Evolutionary conservation across 2,113 vertebrate species (phyloP).

Genomic region (Phalacrocorax carbo): DNA sequence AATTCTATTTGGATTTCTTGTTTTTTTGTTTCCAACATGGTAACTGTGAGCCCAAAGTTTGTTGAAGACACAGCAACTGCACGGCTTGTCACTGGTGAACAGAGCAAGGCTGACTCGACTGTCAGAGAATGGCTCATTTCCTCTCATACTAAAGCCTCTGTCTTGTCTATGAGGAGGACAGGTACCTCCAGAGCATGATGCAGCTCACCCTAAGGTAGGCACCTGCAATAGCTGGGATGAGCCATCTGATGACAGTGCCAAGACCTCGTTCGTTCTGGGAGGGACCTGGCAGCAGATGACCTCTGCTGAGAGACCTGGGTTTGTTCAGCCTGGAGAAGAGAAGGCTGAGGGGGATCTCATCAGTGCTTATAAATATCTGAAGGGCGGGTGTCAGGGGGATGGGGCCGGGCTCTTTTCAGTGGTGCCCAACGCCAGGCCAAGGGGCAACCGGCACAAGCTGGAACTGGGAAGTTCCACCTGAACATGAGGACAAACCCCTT

Average conservation of each 20-base stretch:
- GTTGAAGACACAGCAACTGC: not conserved
- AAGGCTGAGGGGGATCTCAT: too few relatives aligned
- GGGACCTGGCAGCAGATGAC: not conserved
- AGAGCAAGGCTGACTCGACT: not conserved
- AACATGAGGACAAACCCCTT: too few relatives aligned
- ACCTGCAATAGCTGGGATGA: not conserved
- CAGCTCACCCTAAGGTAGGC: too few relatives aligned
- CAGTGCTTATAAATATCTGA: too few relatives aligned
- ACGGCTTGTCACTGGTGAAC: not conserved
- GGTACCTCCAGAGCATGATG: not conserved
- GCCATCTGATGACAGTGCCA: not conserved
- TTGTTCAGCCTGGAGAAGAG: too few relatives aligned
- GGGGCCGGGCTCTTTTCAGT: too few relatives aligned
- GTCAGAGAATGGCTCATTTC: not conserved
- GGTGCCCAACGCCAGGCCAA: too few relatives aligned
- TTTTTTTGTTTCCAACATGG: not conserved
- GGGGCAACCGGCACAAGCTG: too few relatives aligned
- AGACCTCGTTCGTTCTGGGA: not conserved
- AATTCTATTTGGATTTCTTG: not conserved
- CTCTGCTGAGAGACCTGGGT: too few relatives aligned
- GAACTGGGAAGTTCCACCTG: too few relatives aligned
- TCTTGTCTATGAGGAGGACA: not conserved
- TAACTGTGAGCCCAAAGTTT: not conserved
- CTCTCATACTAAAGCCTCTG: not conserved
- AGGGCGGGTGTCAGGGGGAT: too few relatives aligned